These are phyloP conservation scores for Piprites chloris DNA, from an alignment of 2,113 vertebrate species.

Conservation along the genomic window DNA sequence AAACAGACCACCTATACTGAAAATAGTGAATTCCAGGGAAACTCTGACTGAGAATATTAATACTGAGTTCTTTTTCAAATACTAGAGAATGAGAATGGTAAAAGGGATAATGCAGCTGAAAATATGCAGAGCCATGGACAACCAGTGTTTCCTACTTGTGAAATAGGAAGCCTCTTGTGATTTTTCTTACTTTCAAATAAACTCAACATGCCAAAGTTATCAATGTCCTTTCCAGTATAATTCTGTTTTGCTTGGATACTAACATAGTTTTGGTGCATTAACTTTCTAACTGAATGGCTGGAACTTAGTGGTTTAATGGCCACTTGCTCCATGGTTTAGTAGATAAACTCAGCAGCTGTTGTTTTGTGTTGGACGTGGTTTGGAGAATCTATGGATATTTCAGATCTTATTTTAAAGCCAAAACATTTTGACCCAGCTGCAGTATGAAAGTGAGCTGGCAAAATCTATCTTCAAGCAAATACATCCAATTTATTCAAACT, in stretches of 20 bases:
- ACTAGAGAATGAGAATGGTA: background rate
- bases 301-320: constrained; percentile 66
- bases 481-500: constrained; percentile 25
- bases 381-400: constrained; percentile 66
- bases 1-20: background rate
- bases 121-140: background rate
- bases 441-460: constrained; percentile 54
- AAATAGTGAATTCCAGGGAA: background rate
- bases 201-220: background rate
- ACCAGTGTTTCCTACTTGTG: background rate
- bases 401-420: constrained; percentile 61
- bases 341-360: constrained; percentile 73
- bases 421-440: constrained; percentile 64
- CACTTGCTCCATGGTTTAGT: constrained; percentile 62
- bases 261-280: constrained; percentile 37
- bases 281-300: constrained; percentile 33
- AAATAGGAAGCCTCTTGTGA: background rate
- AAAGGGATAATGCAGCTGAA: background rate
- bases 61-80: background rate
- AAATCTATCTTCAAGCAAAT: constrained; percentile 43
- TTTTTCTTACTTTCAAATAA: background rate
- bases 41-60: background rate
- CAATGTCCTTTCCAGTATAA: background rate
- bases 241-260: constrained; percentile 19
- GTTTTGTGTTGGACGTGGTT: constrained; percentile 52